Evolutionary conservation across 2,888 invertebrate species (phyloP).

Genomic region (Troglohyphantes excavatus): DNA sequence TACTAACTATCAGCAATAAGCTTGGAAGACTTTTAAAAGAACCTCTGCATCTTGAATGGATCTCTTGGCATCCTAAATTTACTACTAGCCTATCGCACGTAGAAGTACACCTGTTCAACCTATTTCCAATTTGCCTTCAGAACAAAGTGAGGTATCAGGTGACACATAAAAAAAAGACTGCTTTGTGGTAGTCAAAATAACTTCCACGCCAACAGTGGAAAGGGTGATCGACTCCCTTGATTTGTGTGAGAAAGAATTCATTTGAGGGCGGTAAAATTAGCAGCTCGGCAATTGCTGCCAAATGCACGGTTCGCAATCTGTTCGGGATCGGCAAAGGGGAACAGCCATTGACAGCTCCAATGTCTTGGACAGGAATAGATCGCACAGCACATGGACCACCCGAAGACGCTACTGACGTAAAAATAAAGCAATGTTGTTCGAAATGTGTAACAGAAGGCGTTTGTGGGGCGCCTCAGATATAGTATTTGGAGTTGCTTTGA

Average conservation of each 20-base stretch:
- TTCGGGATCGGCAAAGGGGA: slow-evolving; percentile 13
- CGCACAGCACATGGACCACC: slow-evolving; percentile 65
- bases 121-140: slow-evolving; percentile 17
- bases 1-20: too few species aligned
- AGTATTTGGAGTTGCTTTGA: not conserved
- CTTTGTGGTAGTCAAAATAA: slow-evolving; percentile 28
- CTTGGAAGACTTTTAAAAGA: too few species aligned
- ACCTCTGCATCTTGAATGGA: too few species aligned
- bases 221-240: slow-evolving; percentile 60
- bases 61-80: not conserved
- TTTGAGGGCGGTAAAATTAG: slow-evolving; percentile 74
- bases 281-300: slow-evolving; percentile 59
- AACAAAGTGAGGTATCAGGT: not conserved
- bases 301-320: slow-evolving; percentile 42
- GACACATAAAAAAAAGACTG: not conserved
- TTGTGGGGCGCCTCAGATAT: not conserved
- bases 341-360: slow-evolving; percentile 55
- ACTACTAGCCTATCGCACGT: not conserved
- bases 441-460: not conserved
- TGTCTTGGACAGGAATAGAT: slow-evolving; percentile 36
- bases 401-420: not conserved
- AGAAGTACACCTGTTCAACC: slow-evolving; percentile 15
- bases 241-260: slow-evolving; percentile 57
- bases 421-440: not conserved
- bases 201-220: not conserved